phyloP scores from a whole-genome alignment of 2,113 vertebrate species.

The Emberiza fucata region DNA sequence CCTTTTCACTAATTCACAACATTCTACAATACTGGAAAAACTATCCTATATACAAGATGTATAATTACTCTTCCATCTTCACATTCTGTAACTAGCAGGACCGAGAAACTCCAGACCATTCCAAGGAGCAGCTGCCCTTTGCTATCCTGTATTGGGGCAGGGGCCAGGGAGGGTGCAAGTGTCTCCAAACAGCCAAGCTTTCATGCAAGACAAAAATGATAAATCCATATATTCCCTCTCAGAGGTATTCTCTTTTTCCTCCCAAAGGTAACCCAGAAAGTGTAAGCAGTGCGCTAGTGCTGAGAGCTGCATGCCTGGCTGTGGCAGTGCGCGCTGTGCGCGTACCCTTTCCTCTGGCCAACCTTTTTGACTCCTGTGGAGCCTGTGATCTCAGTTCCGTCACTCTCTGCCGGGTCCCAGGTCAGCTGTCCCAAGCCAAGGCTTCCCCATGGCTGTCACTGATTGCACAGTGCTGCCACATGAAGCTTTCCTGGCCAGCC shows the following conservation, averaged over 20 bases:
- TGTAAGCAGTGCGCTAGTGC: neutral
- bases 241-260: neutral
- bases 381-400: neutral
- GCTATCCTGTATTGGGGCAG: accelerated
- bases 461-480: neutral
- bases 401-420: neutral
- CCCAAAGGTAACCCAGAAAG: neutral
- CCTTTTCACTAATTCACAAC: neutral
- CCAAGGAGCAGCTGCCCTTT: neutral
- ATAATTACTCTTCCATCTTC: neutral
- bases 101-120: neutral
- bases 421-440: neutral
- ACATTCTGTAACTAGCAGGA: neutral
- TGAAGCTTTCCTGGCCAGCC: neutral
- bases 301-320: neutral
- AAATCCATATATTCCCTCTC: neutral
- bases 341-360: accelerated
- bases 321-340: accelerated
- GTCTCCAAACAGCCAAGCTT: neutral
- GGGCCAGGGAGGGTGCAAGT: neutral
- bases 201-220: neutral
- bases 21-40: neutral
- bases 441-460: neutral
- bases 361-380: neutral
- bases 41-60: neutral